Base-by-base conservation (phyloP, 1,140 invertebrate genomes). In the Drosophila nebulosa region DNA sequence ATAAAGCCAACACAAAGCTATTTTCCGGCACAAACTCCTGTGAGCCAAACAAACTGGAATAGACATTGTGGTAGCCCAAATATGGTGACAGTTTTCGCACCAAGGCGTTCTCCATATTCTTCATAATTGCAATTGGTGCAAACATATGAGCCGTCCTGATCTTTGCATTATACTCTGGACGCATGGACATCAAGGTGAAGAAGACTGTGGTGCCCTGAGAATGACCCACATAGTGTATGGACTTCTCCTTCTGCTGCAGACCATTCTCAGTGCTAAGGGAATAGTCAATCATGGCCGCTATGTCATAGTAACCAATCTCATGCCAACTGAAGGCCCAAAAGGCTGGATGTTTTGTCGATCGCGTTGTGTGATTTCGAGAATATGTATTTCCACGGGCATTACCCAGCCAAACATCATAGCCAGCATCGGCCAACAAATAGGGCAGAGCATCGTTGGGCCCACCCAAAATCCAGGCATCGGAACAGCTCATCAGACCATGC, bases 401-500 rank as follows among this genome's bases (percentile, higher is more conserved):
- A 2, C 93, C 93, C 58, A 53, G 94, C 55, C 10, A 89, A 6
- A 97, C 94, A 90, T 97, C 96, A 60, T 94, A 96, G 0, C 96
- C 95, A 0, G 92, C 93, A 79, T 96, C 95, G 0, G 94, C 93
- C 30, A 96, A 78, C 1, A 94, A 69, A 68, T 91, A 94, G 4
- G 91, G 70, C 62, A 90, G 57, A 3, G 92, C 92, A 79, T 95
- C 94, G 9, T 92, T 78, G 7, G 94, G 94, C 24, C 94, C 94
- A 60, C 94, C 92, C 1, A 96, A 88, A 2, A 97, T 91, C 94
- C 94, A 97, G 81, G 95, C 95, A 1, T 94, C 93, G 1, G 96
- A 96, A 74, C 94, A 95, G 6, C 94, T 94, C 0, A 95, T 88
- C 4, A 97, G 84, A 0, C 96, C 97, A 83, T 97, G 96, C 18